A percentile compares a stretch with the other conserved stretches of the same genome.
These are phyloP conservation scores for Chloebia gouldiae DNA, from an alignment of 2,113 vertebrate genomes.

Conservation along the genomic window DNA sequence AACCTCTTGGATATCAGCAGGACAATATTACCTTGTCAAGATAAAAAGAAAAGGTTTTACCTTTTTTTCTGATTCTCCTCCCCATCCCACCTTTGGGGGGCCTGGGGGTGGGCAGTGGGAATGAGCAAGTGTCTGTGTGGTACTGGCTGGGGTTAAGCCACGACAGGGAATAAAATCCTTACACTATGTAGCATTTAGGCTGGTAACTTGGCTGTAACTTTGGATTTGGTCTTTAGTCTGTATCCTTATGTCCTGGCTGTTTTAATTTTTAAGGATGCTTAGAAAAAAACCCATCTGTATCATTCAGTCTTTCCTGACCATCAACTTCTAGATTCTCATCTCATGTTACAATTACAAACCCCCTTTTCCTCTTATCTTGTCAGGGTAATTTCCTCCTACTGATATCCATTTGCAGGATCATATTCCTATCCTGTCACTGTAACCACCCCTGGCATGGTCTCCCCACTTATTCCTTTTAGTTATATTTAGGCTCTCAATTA, in stretches of 20 bases:
- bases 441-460: not conserved
- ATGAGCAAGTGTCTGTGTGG: not conserved
- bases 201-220: not conserved
- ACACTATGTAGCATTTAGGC: not conserved
- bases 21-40: not conserved
- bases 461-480: not conserved
- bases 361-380: not conserved
- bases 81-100: not conserved
- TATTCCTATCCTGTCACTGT: not conserved
- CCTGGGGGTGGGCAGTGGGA: not conserved
- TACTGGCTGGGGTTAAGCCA: not conserved
- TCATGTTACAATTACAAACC: not conserved
- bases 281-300: not conserved
- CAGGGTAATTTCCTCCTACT: not conserved
- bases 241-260: not conserved
- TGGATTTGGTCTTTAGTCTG: not conserved
- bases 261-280: not conserved
- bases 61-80: not conserved
- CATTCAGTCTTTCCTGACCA: not conserved
- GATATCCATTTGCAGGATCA: not conserved
- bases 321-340: not conserved
- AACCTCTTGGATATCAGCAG: not conserved
- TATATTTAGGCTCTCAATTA: not conserved
- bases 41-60: not conserved
- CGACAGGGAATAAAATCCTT: not conserved